Evolutionary conservation across 2,113 vertebrate genomes (phyloP).

Genomic region (Fulica atra): DNA sequence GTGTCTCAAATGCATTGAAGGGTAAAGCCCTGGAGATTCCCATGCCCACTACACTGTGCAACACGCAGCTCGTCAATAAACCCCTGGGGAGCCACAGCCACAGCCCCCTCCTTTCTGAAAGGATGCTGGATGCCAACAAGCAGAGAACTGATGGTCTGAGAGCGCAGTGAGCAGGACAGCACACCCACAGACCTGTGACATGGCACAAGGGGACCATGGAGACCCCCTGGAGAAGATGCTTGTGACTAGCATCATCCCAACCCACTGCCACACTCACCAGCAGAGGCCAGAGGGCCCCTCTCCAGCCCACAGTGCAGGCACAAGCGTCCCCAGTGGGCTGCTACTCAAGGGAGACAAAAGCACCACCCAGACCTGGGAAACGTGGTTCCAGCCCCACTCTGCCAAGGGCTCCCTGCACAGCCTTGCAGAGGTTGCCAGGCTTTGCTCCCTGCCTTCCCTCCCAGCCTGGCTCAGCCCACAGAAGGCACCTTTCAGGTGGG

Average conservation of each 20-base stretch:
- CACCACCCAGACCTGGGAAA: neutral
- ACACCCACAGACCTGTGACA: fast-evolving
- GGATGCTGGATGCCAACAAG: neutral
- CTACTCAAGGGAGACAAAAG: neutral
- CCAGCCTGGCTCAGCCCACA: neutral
- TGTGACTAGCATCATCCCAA: fast-evolving
- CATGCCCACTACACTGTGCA: fast-evolving
- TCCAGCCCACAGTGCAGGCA: fast-evolving
- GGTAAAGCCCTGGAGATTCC: neutral
- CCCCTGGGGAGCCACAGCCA: neutral
- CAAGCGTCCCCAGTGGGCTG: neutral
- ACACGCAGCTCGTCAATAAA: neutral
- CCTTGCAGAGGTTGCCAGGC: neutral
- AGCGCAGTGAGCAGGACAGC: neutral
- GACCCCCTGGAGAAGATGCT: fast-evolving
- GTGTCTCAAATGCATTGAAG: neutral
- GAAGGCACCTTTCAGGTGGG: fast-evolving
- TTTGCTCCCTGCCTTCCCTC: neutral
- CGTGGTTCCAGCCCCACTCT: neutral
- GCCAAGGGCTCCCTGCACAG: neutral
- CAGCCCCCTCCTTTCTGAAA: neutral
- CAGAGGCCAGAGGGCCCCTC: neutral
- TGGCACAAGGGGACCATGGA: fast-evolving
- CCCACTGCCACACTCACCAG: neutral
- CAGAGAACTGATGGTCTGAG: neutral